Base-by-base conservation (phyloP, 2,113 vertebrate species). In the Anthoscopus minutus region DNA sequence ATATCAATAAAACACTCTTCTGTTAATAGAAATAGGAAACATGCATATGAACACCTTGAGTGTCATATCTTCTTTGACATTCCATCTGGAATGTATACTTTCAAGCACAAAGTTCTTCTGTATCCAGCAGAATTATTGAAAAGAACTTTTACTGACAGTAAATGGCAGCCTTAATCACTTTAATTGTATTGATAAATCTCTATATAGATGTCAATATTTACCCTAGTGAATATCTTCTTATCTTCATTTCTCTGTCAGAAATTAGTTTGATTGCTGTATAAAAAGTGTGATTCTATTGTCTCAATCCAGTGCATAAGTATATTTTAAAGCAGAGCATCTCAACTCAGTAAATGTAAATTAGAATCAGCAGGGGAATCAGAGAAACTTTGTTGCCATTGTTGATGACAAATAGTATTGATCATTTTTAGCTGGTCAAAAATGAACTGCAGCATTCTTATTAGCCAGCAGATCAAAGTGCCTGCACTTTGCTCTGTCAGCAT, bases 51-150 rank as follows among this genome's bases (percentile, higher is more conserved):
- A 67, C 80, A 70, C 6, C n/a, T 90, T 11, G 3, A 72, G 14
- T n/a, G 19, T 64, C 60, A 73, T 62, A 38, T 23, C 6, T 4
- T 57, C 85, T 71, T 91, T 35, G 60, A 77, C 10, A 92, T 45
- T 31, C 18, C 72, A 95, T n/a, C n/a, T 92, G 54, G 18, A 87
- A 87, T 30, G 17, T 35, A 7, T 44, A 8, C 72, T 82, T 96
- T 77, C 72, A 95, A 94, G 69, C 30, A 62, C 67, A 87, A 73
- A 64, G 22, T n/a, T 86, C 60, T 91, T 93, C 84, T 86, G 40
- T 86, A 70, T 28, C 74, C 65, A 89, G 67, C 27, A 65, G 33
- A 92, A 89, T 71, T 95, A 38, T 60, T 96, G 77, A 95, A 95
- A 96, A 50, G 14, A 95, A 47, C n/a, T 51, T 92, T 96, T 84